Percentiles rank a stretch among this genome's conserved stretches.
Evolutionary conservation across 2,113 vertebrate genomes (phyloP).

Genomic region (human (Homo sapiens)): DNA sequence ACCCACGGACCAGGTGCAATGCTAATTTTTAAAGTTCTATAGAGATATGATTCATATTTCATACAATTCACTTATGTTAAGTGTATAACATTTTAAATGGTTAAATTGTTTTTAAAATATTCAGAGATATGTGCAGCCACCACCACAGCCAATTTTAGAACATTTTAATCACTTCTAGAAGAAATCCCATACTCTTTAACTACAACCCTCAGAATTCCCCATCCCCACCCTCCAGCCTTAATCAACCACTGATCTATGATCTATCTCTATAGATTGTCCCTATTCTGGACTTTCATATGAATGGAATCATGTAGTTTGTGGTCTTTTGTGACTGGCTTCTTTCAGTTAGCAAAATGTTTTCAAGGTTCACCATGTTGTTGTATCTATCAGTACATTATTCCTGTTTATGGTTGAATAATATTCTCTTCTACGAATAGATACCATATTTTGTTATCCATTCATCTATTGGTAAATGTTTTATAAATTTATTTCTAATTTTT

Average conservation of each 20-base stretch:
- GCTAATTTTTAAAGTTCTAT: background rate
- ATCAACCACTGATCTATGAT: background rate
- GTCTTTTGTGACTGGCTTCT: background rate
- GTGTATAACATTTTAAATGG: background rate
- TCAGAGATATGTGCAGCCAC: background rate
- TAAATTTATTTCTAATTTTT: background rate
- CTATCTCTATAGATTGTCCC: background rate
- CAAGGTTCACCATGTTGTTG: background rate
- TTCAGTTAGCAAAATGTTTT: background rate
- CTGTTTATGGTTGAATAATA: background rate
- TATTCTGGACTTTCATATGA: background rate
- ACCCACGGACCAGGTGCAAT: background rate
- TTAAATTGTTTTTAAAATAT: background rate
- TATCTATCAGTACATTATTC: background rate
- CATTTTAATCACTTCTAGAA: background rate
- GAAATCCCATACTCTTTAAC: background rate
- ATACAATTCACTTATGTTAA: background rate
- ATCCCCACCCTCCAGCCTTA: background rate
- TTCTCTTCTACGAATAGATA: background rate
- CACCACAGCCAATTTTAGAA: background rate
- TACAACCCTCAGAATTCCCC: background rate
- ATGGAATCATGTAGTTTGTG: background rate
- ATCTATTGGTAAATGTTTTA: background rate
- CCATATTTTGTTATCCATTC: background rate
- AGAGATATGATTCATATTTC: background rate